Evolutionary conservation across 2,797 vertebrate species (phyloP).

Genomic region (Tapera naevia): DNA sequence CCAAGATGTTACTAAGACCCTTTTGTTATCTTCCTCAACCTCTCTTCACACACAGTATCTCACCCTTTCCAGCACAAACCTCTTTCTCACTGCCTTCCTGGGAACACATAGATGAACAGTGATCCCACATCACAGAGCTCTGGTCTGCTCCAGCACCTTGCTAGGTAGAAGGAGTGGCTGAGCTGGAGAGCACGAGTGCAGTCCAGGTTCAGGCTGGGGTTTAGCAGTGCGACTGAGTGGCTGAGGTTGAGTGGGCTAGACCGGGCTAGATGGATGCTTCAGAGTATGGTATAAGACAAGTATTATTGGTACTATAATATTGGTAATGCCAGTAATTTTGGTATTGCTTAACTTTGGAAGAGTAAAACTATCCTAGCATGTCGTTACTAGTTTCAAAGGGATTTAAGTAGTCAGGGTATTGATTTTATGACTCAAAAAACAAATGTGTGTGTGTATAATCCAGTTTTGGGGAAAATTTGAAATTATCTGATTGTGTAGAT

Average conservation of each 20-base stretch:
- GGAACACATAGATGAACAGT: not conserved
- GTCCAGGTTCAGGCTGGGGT: not conserved
- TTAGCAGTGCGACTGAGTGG: not conserved
- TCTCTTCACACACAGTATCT: not conserved
- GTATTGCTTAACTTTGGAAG: not conserved
- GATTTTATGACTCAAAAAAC: not conserved
- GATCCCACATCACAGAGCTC: not conserved
- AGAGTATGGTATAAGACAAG: not conserved
- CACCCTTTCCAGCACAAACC: not conserved
- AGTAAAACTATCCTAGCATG: not conserved
- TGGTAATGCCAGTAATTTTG: not conserved
- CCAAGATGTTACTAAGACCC: not conserved
- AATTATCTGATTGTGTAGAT: not conserved
- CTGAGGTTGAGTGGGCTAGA: not conserved
- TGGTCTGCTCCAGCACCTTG: not conserved
- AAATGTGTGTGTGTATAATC: not conserved
- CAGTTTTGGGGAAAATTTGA: not conserved
- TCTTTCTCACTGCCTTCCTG: not conserved
- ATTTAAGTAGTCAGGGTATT: not conserved
- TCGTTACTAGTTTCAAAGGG: not conserved
- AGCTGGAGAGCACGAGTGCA: not conserved
- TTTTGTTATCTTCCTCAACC: not conserved
- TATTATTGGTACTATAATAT: not conserved
- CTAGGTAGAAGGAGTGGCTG: not conserved
- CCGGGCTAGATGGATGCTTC: not conserved